Percentiles rank a stretch among this genome's conserved stretches.
Conservation (phyloP, 2,113 vertebrate species). For the Scartelaos histophorus region DNA sequence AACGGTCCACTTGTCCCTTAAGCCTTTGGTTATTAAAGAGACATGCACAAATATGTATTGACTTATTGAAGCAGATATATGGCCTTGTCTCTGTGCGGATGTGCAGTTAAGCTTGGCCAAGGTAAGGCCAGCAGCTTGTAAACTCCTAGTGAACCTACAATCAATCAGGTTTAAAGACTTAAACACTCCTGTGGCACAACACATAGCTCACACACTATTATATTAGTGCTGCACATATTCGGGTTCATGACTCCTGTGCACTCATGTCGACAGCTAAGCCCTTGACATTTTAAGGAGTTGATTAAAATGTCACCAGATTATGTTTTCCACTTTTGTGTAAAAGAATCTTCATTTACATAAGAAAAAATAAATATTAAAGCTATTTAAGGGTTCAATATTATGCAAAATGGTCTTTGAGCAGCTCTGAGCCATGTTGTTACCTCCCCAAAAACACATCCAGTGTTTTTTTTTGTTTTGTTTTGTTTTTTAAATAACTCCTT, state of each 20-base stretch:
- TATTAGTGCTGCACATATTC: background rate
- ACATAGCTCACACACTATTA: background rate
- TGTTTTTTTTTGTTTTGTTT: too few relatives aligned
- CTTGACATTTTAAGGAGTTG: background rate
- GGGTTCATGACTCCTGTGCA: background rate
- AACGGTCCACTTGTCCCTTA: background rate
- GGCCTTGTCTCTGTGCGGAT: conserved; percentile 7
- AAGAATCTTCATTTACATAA: background rate
- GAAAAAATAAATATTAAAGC: background rate
- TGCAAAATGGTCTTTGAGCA: too few relatives aligned
- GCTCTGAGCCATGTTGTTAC: too few relatives aligned
- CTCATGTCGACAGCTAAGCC: background rate
- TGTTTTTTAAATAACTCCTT: too few relatives aligned
- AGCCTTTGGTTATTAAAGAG: conserved; percentile 12
- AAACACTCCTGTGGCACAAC: background rate
- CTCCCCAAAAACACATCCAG: too few relatives aligned
- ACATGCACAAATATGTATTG: background rate
- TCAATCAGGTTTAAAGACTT: background rate
- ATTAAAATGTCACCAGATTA: background rate
- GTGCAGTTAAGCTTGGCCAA: background rate
- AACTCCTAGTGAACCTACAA: too few relatives aligned
- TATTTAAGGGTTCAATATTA: too few relatives aligned
- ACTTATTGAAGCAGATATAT: background rate
- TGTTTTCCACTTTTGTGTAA: background rate
- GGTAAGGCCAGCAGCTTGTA: background rate